Evolutionary conservation across 2,113 vertebrate genomes (phyloP).

Genomic region (Cyanoliseus patagonus): DNA sequence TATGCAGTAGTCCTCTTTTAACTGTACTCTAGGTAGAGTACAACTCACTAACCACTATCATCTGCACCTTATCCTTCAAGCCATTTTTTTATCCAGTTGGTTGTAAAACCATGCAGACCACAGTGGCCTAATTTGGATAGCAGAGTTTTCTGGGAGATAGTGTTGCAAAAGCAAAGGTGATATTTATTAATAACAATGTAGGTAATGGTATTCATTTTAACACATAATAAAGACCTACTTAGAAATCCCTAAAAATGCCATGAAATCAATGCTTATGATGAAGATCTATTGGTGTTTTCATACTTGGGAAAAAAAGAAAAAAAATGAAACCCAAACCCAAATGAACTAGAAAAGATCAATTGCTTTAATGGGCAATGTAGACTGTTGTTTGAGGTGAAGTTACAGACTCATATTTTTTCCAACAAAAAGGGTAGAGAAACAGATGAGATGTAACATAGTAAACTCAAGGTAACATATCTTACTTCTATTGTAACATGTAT

Average conservation of each 20-base stretch:
- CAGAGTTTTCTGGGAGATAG: neutral
- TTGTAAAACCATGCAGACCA: neutral
- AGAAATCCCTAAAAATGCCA: neutral
- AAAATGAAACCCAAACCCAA: too few species aligned
- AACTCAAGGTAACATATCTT: neutral
- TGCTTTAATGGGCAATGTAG: neutral
- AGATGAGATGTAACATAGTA: neutral
- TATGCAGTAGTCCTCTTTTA: neutral
- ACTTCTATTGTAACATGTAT: neutral
- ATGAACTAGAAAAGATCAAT: neutral
- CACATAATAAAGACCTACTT: neutral
- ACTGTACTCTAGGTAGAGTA: neutral
- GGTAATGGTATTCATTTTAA: neutral
- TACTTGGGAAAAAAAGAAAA: neutral
- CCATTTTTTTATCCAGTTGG: neutral
- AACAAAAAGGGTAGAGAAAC: neutral
- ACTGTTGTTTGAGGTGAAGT: neutral
- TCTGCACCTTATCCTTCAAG: neutral
- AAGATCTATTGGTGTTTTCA: neutral
- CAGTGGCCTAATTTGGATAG: neutral
- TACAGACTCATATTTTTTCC: neutral
- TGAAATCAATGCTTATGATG: neutral
- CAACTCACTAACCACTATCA: neutral
- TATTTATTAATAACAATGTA: neutral
- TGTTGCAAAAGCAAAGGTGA: neutral